A percentile compares a stretch with the other conserved stretches of the same genome.
Conservation (phyloP, 2,888 invertebrate species). For the Xylota sylvarum region DNA sequence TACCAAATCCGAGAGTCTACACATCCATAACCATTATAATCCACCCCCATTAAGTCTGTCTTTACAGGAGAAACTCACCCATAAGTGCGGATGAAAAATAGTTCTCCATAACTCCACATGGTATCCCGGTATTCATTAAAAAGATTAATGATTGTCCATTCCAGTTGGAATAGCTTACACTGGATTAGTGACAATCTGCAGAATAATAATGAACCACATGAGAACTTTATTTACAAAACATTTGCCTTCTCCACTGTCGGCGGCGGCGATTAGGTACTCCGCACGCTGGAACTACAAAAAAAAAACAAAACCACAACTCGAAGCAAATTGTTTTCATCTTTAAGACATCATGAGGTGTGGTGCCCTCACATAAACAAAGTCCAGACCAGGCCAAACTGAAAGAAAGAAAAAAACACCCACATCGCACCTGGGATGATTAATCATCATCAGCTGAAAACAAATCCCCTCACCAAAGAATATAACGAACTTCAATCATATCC, state of each 20-base stretch:
- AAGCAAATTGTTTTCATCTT: slow-evolving; percentile 69
- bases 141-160: slow-evolving; percentile 62
- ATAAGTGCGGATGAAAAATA: slow-evolving; percentile 17
- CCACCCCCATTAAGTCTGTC: slow-evolving; percentile 8
- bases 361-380: neutral
- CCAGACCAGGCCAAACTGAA: neutral
- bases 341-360: slow-evolving; percentile 50
- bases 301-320: neutral
- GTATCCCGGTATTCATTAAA: slow-evolving; percentile 46
- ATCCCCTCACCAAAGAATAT: slow-evolving; percentile 21
- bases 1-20: neutral
- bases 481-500: slow-evolving; percentile 42
- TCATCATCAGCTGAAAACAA: slow-evolving; percentile 71
- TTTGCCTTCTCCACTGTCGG: slow-evolving; percentile 9
- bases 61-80: neutral
- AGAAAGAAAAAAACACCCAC: slow-evolving; percentile 62
- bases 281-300: neutral
- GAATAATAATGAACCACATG: slow-evolving; percentile 62
- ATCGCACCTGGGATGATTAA: slow-evolving; percentile 74
- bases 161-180: slow-evolving; percentile 55
- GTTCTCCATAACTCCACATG: slow-evolving; percentile 12
- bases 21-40: neutral
- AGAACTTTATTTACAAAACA: slow-evolving; percentile 69
- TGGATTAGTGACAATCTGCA: slow-evolving; percentile 66
- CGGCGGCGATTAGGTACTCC: no score